Conservation (phyloP, 2,797 vertebrate genomes). For the Microctenopoma stevenorrisi region DNA sequence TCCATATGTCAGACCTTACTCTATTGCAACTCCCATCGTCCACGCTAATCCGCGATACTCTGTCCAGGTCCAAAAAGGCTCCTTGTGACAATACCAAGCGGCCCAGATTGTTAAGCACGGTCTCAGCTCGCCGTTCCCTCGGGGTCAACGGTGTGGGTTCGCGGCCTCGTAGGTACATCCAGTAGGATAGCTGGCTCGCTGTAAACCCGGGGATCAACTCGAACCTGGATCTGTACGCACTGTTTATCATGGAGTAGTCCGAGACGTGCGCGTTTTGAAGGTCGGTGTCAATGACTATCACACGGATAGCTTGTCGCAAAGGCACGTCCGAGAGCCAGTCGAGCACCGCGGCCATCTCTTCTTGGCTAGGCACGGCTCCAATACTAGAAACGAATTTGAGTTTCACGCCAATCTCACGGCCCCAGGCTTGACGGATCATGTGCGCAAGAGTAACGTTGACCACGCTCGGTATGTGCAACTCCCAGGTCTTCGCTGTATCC, state of each 20-base stretch:
- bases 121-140: not conserved
- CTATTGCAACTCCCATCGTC: not conserved
- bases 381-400: not conserved
- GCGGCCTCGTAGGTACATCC: too few relatives aligned
- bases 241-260: too few relatives aligned
- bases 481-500: rapidly evolving
- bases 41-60: not conserved
- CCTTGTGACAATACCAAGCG: not conserved
- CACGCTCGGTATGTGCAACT: not conserved
- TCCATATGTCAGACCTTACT: not conserved
- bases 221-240: too few relatives aligned
- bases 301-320: not conserved
- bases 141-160: too few relatives aligned
- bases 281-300: not conserved
- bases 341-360: not conserved
- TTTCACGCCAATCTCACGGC: not conserved
- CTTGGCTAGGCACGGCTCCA: not conserved
- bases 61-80: conserved; percentile 12
- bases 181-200: too few relatives aligned
- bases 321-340: not conserved
- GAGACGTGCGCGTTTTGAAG: too few relatives aligned
- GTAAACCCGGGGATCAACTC: too few relatives aligned
- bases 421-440: not conserved
- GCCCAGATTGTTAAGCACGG: not conserved
- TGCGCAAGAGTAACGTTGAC: not conserved